Conservation (phyloP, 2,113 vertebrate species). For the Rhegmatorhina hoffmannsi region DNA sequence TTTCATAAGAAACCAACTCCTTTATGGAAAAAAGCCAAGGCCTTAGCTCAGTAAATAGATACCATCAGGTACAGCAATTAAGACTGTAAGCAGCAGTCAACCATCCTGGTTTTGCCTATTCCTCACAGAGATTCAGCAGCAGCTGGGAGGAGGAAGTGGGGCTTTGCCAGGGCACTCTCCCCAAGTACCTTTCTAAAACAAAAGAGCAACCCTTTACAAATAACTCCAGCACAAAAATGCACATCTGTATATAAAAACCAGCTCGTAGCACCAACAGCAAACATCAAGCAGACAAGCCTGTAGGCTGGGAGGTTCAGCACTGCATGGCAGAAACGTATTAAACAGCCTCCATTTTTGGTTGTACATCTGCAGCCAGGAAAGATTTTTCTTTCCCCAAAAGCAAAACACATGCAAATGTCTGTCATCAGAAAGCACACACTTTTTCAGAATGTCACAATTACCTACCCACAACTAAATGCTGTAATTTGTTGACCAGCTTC, state of each 20-base stretch:
- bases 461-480: conserved; percentile 30
- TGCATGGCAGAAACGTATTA: not conserved
- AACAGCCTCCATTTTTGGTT: not conserved
- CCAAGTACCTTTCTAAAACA: not conserved
- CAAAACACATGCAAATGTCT: conserved; percentile 20
- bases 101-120: conserved; percentile 17
- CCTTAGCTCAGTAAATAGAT: not conserved
- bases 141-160: not conserved
- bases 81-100: not conserved
- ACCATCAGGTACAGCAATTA: not conserved
- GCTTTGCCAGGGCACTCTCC: not conserved
- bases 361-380: not conserved
- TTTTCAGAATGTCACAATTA: conserved; percentile 29
- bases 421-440: not conserved
- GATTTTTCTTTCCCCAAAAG: not conserved
- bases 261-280: not conserved
- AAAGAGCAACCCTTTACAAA: conserved; percentile 13
- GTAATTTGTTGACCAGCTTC: conserved; percentile 51
- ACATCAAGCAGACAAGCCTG: not conserved
- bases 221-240: not conserved
- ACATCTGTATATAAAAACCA: not conserved
- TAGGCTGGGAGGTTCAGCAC: not conserved
- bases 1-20: not conserved
- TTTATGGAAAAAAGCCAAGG: not conserved
- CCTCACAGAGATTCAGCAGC: conserved; percentile 19